Evolutionary conservation across 2,797 vertebrate genomes (phyloP), one percentile per base, ranked within the genome.

Genomic region (Xenops minutus): DNA sequence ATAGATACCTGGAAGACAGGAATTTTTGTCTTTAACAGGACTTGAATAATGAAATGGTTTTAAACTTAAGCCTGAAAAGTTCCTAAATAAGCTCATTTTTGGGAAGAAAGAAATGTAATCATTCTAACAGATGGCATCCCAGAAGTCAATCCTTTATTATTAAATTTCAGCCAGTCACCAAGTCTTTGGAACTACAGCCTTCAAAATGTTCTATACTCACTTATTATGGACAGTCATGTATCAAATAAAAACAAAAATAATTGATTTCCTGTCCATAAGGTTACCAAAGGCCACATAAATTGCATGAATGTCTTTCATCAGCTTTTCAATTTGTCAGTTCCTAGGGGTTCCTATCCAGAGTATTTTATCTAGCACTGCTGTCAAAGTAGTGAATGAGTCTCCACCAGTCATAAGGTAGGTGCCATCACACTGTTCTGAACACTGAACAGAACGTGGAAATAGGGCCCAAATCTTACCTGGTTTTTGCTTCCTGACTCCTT

Each of bases 191-290:
- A 69, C 43, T 56, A 39, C 14, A 79, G 9, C 26, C 48, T 76
- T 88, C 44, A 66, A 85, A 94, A 92, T 12, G 10, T 52, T 89
- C 17, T 81, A 26, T 56, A n/a, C 9, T 85, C 52, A 44, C 41
- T 85, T 72, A 76, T 63, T 67, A 69, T 17, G 32, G 32, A 52
- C 46, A 91, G n/a, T 46, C 67, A 64, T 1, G 0, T 37, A 66
- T n/a, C 74, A 90, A 90, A 84, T 69, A 88, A 59, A 49, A 93
- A 76, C 7, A 81, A 85, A 46, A 93, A 83, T 51, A 92, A 85
- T 71, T 56, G 51, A 74, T 94, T 94, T 87, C 36, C 56, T 63
- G 43, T 78, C 37, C 63, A 69, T 69, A 85, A 59, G 52, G 34
- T 67, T 91, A 81, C 46, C 37, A 91, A 92, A 85, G 29, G 24